Evolutionary conservation across 1,140 invertebrate genomes (phyloP).

Genomic region (Drosophila virilis): DNA sequence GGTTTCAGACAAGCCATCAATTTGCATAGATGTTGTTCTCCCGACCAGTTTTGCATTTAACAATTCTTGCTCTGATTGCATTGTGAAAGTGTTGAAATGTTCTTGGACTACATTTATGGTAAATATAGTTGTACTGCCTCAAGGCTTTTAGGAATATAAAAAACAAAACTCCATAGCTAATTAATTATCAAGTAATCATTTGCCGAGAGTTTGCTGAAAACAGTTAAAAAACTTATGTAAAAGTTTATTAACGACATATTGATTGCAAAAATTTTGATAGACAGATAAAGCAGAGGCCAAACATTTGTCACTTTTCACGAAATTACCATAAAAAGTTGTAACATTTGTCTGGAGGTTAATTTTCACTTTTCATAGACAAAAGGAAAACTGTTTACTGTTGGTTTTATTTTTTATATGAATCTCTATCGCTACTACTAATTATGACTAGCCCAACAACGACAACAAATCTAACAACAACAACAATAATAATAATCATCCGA

Average conservation of each 20-base stretch:
- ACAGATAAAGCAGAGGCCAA: conserved; percentile 20
- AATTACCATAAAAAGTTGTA: conserved; percentile 55
- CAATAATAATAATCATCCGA: conserved; percentile 19
- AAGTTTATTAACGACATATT: conserved; percentile 36
- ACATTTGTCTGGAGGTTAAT: conserved; percentile 44
- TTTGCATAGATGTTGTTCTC: conserved; percentile 5
- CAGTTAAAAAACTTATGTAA: too few relatives aligned
- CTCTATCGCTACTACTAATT: conserved; percentile 63
- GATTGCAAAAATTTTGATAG: conserved; percentile 29
- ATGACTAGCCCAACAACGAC: conserved; percentile 34
- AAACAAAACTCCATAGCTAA: too few relatives aligned
- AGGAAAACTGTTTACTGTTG: conserved; percentile 68
- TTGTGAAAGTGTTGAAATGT: conserved; percentile 76
- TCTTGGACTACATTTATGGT: conserved; percentile 56
- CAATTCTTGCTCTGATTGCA: conserved; percentile 67
- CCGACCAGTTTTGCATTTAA: conserved; percentile 55
- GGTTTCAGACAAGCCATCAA: background rate
- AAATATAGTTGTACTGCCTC: too few relatives aligned
- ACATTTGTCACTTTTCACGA: conserved; percentile 61
- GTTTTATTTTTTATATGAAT: conserved; percentile 28
- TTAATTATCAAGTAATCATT: too few relatives aligned
- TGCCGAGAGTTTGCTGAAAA: too few relatives aligned
- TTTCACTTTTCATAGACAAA: conserved; percentile 77
- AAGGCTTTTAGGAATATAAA: too few relatives aligned
- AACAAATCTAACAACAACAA: conserved; percentile 23